Percentiles rank a stretch among this genome's conserved stretches.
These are phyloP conservation scores for Adoxophyes honmai DNA, from an alignment of 1,140 invertebrate genomes.

Conservation along the genomic window DNA sequence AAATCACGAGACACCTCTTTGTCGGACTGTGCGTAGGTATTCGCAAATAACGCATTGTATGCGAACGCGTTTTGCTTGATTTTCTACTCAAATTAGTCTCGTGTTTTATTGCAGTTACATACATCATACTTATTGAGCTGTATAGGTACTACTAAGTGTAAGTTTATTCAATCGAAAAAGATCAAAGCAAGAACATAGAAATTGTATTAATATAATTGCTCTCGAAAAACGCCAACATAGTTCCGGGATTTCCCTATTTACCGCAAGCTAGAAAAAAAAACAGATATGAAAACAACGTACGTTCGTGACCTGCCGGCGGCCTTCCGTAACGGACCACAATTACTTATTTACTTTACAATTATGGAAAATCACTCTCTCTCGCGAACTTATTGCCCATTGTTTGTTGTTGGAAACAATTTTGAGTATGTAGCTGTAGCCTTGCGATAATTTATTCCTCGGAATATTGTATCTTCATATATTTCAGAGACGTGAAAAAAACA, in stretches of 20 bases:
- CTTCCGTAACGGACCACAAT: constrained; percentile 45
- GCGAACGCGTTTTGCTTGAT: background rate
- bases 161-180: too few relatives aligned
- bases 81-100: constrained; percentile 7
- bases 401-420: constrained; percentile 31
- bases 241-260: too few relatives aligned
- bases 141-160: too few relatives aligned
- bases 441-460: background rate
- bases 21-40: constrained; percentile 26
- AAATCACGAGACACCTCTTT: constrained; percentile 52
- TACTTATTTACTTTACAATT: constrained; percentile 50
- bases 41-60: constrained; percentile 17
- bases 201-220: too few relatives aligned
- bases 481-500: too few relatives aligned
- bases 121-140: too few relatives aligned
- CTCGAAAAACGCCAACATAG: too few relatives aligned
- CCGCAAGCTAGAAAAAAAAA: background rate
- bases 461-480: too few relatives aligned
- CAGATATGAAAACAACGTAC: constrained; percentile 17
- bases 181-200: too few relatives aligned
- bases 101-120: background rate
- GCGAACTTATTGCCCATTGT: constrained; percentile 35
- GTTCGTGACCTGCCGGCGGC: constrained; percentile 45
- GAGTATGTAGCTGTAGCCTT: constrained; percentile 21
- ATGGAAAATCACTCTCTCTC: constrained; percentile 44